These are phyloP conservation scores for Ahaetulla prasina DNA, from an alignment of 2,113 vertebrate genomes.

Conservation along the genomic window DNA sequence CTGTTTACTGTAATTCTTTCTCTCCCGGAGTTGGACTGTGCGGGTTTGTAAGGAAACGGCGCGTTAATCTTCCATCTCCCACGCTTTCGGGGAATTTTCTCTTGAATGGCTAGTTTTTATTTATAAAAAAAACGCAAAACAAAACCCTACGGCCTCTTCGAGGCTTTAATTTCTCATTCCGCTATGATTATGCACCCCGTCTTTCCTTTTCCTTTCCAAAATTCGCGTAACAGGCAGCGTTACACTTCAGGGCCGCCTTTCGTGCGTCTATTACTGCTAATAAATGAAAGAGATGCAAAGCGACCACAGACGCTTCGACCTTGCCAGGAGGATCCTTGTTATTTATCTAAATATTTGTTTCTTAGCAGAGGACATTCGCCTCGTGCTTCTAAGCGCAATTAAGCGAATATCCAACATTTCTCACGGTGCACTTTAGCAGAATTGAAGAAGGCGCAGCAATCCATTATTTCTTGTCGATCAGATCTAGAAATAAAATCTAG, in stretches of 20 bases:
- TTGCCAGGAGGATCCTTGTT: neutral
- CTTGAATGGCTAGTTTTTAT: neutral
- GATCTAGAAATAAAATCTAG: conserved; percentile 18
- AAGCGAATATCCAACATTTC: conserved; percentile 30
- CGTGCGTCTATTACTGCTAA: conserved; percentile 60
- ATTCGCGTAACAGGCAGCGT: conserved; percentile 52
- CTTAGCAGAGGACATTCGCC: conserved; percentile 34
- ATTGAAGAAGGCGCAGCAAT: neutral
- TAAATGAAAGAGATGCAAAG: conserved; percentile 66
- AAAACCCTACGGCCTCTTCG: neutral
- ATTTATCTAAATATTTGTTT: conserved; percentile 47
- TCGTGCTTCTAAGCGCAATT: conserved; percentile 34
- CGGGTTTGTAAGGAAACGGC: neutral
- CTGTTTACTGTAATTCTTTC: neutral
- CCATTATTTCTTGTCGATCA: neutral
- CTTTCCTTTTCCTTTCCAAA: conserved; percentile 59
- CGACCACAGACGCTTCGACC: conserved; percentile 26
- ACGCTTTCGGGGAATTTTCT: neutral
- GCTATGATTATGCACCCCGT: conserved; percentile 36
- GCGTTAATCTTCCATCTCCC: neutral
- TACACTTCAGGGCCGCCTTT: conserved; percentile 49
- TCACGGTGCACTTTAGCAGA: conserved; percentile 4
- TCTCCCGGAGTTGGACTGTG: neutral
- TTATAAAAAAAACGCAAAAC: neutral
- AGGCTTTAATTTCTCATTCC: neutral